Base-by-base conservation (phyloP, 2,888 invertebrate genomes). In the Heliconius erato region DNA sequence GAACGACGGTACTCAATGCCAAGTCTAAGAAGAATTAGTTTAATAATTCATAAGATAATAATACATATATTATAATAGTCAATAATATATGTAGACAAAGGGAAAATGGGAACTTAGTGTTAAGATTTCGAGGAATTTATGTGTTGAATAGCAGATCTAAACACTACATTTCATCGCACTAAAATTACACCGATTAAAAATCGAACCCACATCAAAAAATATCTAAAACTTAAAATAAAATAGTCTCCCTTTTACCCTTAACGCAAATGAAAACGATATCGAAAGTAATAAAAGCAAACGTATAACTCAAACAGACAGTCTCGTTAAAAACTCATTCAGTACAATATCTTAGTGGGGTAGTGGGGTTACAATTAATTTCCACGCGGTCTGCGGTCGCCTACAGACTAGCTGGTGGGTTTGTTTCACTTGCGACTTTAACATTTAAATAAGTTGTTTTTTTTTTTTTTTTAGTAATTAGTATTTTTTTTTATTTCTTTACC, bases 361-460 rank as follows among this genome's bases (percentile, higher is more conserved):
- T 90, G 90, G 92, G 88, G 88, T 89, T 91, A 92, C 93, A 93
- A 95, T 95, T 95, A 94, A 95, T 95, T 94, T 91, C 89, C 91
- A 90, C 89, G 88, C 90, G 92, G 92, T 87, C 89, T 94, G 95
- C 90, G 95, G 94, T 92, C 89, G 90, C 89, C 91, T 92, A 89
- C 90, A 94, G 93, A 91, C 91, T 91, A 88, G 91, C 92, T 91
- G 88, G 86, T 80, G 85, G 90, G 84, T 85, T 9, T 79, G 86
- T 87, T 91, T 90, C 88, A 85, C 88, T 92, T 91, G 78, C 83
- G 7, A 89, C 82, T 54, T 72, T 78, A 68, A 26, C 68, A 12
- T n/a, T n/a, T 23, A 12, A 32, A 2, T 28, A 12, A 7, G 3
- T 23, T 69, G 3, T 40, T 14, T 68, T 26, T 63, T 67, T 28